Evolutionary conservation across 2,113 vertebrate species (phyloP).

Genomic region (Myodes glareolus): DNA sequence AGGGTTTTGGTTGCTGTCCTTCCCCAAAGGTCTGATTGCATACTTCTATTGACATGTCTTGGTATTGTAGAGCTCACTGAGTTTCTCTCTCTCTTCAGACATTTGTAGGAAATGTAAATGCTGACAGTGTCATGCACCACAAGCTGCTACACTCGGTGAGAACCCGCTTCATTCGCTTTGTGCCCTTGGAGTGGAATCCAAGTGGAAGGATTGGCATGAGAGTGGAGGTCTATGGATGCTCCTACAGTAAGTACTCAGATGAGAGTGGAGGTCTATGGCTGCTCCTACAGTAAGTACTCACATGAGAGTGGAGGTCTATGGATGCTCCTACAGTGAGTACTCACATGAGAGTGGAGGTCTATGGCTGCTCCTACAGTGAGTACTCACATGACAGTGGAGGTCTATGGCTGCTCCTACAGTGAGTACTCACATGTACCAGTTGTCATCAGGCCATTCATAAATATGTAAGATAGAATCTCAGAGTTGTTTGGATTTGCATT

Average conservation of each 20-base stretch:
- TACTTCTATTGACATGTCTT: neutral
- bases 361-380: slow-evolving; percentile 96
- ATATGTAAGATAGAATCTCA: too few relatives aligned
- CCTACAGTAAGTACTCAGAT: slow-evolving; percentile 95
- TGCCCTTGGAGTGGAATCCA: slow-evolving; percentile 92
- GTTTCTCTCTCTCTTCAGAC: slow-evolving; percentile 85
- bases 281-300: slow-evolving; percentile 94
- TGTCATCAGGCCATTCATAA: too few relatives aligned
- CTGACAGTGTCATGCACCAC: slow-evolving; percentile 92
- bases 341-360: slow-evolving; percentile 92
- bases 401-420: slow-evolving; percentile 95
- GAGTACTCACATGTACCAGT: slow-evolving; percentile 89
- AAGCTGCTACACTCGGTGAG: slow-evolving; percentile 92
- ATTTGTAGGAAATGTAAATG: slow-evolving; percentile 92
- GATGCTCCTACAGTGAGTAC: slow-evolving; percentile 96
- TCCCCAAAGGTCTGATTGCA: too few relatives aligned
- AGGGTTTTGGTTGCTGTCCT: neutral
- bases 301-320: slow-evolving; percentile 93
- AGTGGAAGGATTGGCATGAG: slow-evolving; percentile 92
- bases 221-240: slow-evolving; percentile 93
- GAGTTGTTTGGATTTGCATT: too few relatives aligned
- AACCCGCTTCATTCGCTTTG: slow-evolving; percentile 92
- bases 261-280: slow-evolving; percentile 94
- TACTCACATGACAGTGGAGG: slow-evolving; percentile 91
- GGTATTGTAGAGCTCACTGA: neutral